phyloP scores from a whole-genome alignment of 35 echinoderm and acorn worm species.

The Lytechinus pictus region DNA sequence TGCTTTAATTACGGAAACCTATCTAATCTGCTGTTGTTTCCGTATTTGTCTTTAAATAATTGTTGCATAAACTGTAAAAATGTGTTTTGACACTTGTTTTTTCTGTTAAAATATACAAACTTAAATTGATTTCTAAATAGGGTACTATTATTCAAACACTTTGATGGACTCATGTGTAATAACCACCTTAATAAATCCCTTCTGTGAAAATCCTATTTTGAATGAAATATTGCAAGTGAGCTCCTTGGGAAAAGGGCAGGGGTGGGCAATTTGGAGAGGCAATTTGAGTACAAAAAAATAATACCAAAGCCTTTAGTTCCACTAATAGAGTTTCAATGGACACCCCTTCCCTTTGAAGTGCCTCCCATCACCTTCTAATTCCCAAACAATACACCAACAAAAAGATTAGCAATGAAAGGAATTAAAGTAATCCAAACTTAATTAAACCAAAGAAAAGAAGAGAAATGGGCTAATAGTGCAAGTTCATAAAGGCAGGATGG shows the following conservation, averaged over 20 bases:
- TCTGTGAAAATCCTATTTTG: not conserved
- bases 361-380: not conserved
- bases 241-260: not conserved
- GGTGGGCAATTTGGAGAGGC: not conserved
- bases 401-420: not conserved
- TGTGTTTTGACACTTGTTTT: no score
- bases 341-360: not conserved
- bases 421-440: not conserved
- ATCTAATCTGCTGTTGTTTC: no score
- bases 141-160: no score
- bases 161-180: not conserved
- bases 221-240: not conserved
- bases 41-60: no score
- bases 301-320: not conserved
- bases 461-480: not conserved
- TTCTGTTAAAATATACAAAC: no score
- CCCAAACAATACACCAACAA: not conserved
- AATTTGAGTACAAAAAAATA: not conserved
- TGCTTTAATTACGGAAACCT: no score
- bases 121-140: no score
- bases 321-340: conserved; percentile 34
- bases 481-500: not conserved
- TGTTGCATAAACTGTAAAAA: no score
- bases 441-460: not conserved
- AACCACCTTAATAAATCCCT: not conserved